Evolutionary conservation across 1,140 invertebrate species (phyloP).

Genomic region (Chymomyza costata): DNA sequence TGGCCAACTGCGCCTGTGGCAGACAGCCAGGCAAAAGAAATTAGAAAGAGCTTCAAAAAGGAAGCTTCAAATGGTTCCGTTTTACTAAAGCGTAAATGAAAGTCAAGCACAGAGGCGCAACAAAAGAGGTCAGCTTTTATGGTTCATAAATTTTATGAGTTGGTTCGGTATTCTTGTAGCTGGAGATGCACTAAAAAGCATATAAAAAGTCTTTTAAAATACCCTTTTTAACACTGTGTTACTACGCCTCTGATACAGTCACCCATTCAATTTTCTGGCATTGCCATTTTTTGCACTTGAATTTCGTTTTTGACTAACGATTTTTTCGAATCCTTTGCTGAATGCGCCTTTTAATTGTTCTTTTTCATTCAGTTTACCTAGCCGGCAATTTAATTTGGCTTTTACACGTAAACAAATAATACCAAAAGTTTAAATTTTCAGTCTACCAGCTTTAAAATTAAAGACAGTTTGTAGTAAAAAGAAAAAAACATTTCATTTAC

Average conservation of each 20-base stretch:
- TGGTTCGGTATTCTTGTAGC: too few species aligned
- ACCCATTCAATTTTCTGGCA: slow-evolving; percentile 28
- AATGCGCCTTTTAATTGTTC: slow-evolving; percentile 43
- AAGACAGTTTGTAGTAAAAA: too few species aligned
- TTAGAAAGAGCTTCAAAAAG: slow-evolving; percentile 50
- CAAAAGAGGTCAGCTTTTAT: slow-evolving; percentile 18
- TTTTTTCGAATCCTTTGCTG: slow-evolving; percentile 16
- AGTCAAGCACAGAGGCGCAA: slow-evolving; percentile 35
- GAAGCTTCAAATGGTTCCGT: slow-evolving; percentile 33
- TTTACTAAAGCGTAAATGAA: slow-evolving; percentile 47
- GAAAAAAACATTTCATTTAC: too few species aligned
- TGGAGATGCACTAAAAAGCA: too few species aligned
- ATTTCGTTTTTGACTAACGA: slow-evolving; percentile 12
- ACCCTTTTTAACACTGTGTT: too few species aligned
- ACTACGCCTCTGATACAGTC: slow-evolving; percentile 8
- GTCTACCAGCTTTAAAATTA: slow-evolving; percentile 14
- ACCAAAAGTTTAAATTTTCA: too few species aligned
- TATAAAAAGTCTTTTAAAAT: too few species aligned
- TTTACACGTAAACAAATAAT: slow-evolving; percentile 15
- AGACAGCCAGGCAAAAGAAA: slow-evolving; percentile 29
- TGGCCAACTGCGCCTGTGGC: slow-evolving; percentile 1
- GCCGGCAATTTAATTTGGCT: slow-evolving; percentile 41
- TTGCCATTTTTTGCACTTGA: slow-evolving; percentile 29
- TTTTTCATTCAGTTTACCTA: slow-evolving; percentile 28
- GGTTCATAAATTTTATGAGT: slow-evolving; percentile 4